phyloP scores from a whole-genome alignment of 2,113 vertebrate genomes.

The Dermatemys mawii region DNA sequence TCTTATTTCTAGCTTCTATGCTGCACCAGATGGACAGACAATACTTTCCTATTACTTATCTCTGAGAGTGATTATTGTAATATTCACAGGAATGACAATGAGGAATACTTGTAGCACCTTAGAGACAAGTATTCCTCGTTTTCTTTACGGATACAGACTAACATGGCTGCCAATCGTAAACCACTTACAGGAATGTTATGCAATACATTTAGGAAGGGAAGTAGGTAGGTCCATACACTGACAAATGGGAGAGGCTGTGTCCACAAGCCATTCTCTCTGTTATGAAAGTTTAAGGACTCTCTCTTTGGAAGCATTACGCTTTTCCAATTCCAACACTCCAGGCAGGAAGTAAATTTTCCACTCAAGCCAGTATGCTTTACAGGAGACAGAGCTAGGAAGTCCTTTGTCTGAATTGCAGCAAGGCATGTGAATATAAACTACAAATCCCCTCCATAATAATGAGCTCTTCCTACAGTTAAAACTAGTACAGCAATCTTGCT shows the following conservation, averaged over 20 bases:
- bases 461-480: neutral
- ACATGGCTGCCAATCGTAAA: too few species aligned
- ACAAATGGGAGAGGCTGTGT: neutral
- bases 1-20: neutral
- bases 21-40: neutral
- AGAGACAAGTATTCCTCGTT: too few species aligned
- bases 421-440: neutral
- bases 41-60: neutral
- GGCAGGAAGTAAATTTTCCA: neutral
- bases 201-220: neutral
- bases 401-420: neutral
- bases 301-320: neutral
- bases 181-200: neutral
- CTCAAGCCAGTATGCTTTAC: neutral
- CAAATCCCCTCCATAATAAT: neutral
- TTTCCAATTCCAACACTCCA: neutral
- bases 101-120: too few species aligned
- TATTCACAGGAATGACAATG: too few species aligned
- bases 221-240: neutral
- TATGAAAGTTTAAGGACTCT: neutral
- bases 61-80: too few species aligned
- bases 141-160: too few species aligned
- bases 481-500: neutral
- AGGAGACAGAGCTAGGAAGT: neutral
- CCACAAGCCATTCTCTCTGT: neutral